Evolutionary conservation across 2,888 invertebrate genomes (phyloP), one percentile per base, ranked within the genome.

Genomic region (Leptopilina drosophilae): DNA sequence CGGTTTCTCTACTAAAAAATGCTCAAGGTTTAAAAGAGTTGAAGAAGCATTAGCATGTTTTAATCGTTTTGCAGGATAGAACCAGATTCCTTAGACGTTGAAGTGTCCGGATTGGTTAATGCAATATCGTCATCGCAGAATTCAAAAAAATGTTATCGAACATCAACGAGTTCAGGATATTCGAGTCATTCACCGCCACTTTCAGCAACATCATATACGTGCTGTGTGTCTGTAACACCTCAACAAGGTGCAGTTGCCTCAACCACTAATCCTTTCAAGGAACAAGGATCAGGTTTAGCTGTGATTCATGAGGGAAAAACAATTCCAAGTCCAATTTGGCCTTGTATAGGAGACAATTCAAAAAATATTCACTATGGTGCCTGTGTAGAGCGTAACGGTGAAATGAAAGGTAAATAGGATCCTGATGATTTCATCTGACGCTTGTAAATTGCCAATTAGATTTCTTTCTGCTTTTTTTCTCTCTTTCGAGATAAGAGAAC

Each of bases 121-220:
- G 84, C 82, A 42, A 83, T 73, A n/a, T n/a, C 73, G 56, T 33
- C 82, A 7, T 82, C 84, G 80, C 84, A 83, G 78, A 86, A 86
- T 80, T 83, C 84, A 62, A 87, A 84, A 85, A 87, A 87, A 86
- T 90, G 88, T 83, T 87, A 85, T 84, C 86, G 87, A 81, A 88
- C 84, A n/a, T 90, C 89, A 66, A 88, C 87, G 82, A 89, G 89
- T 85, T 90, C 90, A 64, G 89, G 90, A 80, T 90, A 89, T 76
- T 89, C 88, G 82, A 89, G 88, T 78, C 87, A 90, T 79, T 89
- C 90, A 64, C 87, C 89, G 9, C 88, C 88, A 42, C 81, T 89
- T 62, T 89, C 89, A 56, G 85, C 86, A 42, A 77, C 62, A 67
- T 87, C 88, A 49, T 87, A 85, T 81, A 83, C 86, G 56, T 87